A percentile compares a stretch with the other conserved stretches of the same genome.
phyloP scores from a whole-genome alignment of 2,888 invertebrate species.

The Homarus gammarus region DNA sequence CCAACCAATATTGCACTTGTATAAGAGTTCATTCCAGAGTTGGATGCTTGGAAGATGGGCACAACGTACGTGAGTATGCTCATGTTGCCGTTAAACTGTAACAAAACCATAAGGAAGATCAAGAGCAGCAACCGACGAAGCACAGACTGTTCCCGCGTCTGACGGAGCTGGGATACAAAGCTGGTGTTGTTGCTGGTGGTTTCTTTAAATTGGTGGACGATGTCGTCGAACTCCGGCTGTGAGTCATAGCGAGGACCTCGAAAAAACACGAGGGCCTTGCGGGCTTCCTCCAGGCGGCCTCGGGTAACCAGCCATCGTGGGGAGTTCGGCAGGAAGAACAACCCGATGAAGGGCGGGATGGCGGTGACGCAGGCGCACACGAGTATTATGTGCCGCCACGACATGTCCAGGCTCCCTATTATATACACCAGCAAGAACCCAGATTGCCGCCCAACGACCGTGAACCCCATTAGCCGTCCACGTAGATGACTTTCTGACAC shows the following conservation, averaged over 20 bases:
- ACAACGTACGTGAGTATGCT: conserved; percentile 65
- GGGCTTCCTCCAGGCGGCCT: conserved; percentile 64
- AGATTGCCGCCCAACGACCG: conserved; percentile 47
- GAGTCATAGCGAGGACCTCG: conserved; percentile 58
- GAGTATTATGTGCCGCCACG: conserved; percentile 71
- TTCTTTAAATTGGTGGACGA: conserved; percentile 51
- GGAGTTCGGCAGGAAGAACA: conserved; percentile 68
- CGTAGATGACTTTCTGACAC: conserved; percentile 44
- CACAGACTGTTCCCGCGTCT: conserved; percentile 48
- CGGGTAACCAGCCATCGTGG: conserved; percentile 70
- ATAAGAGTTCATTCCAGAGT: conserved; percentile 49
- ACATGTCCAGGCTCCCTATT: conserved; percentile 65
- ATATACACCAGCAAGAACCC: conserved; percentile 69
- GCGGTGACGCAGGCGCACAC: conserved; percentile 64
- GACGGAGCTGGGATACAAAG: conserved; percentile 49
- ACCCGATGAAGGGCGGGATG: conserved; percentile 57
- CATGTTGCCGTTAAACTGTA: conserved; percentile 69
- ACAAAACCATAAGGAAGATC: conserved; percentile 42
- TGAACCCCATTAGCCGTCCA: conserved; percentile 53
- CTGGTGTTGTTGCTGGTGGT: conserved; percentile 14
- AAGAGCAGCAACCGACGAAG: conserved; percentile 48
- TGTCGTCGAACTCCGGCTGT: conserved; percentile 48
- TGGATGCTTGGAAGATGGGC: conserved; percentile 64
- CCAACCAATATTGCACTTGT: conserved; percentile 62
- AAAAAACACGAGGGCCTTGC: conserved; percentile 65